phyloP scores from a whole-genome alignment of 2,113 vertebrate species.

The Lucifuga dentata region DNA sequence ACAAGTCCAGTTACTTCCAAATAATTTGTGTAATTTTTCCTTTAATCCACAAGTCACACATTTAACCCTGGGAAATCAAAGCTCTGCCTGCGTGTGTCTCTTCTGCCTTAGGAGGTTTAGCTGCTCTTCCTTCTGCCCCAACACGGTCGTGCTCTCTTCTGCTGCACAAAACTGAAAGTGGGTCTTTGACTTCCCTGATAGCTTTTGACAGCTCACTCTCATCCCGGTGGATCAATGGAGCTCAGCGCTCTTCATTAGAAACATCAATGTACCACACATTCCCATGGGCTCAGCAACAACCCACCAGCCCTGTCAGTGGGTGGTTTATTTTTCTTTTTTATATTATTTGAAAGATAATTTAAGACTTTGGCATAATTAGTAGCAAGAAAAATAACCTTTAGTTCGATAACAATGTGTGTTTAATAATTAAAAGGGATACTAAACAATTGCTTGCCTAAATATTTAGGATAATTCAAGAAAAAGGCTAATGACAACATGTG shows the following conservation, averaged over 20 bases:
- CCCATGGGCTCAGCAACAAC: conserved; percentile 70
- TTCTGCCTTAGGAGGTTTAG: conserved; percentile 52
- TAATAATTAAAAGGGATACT: too few relatives aligned
- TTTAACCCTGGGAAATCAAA: conserved; percentile 40
- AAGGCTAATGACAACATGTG: too few relatives aligned
- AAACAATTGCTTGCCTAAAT: too few relatives aligned
- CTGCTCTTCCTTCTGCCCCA: conserved; percentile 54
- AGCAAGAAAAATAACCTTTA: too few relatives aligned
- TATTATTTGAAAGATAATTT: conserved; percentile 37
- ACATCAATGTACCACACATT: conserved; percentile 75
- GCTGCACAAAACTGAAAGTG: conserved; percentile 64
- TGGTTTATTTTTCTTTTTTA: conserved; percentile 36
- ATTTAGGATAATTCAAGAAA: too few relatives aligned
- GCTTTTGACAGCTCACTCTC: conserved; percentile 80
- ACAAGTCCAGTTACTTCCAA: conserved; percentile 3
- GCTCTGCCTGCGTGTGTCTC: conserved; percentile 23
- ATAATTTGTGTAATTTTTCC: conserved; percentile 28
- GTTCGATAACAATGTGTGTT: too few relatives aligned
- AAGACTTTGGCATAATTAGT: conserved; percentile 8
- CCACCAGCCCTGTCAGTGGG: conserved; percentile 41
- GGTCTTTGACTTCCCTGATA: conserved; percentile 76
- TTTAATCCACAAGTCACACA: conserved; percentile 26
- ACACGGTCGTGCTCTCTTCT: conserved; percentile 51
- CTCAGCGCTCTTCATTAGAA: conserved; percentile 78
- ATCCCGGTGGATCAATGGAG: conserved; percentile 77